Evolutionary conservation across 2,797 vertebrate species (phyloP), one percentile per base, ranked within the genome.

Genomic region (Tenualosa thibaudeaui): DNA sequence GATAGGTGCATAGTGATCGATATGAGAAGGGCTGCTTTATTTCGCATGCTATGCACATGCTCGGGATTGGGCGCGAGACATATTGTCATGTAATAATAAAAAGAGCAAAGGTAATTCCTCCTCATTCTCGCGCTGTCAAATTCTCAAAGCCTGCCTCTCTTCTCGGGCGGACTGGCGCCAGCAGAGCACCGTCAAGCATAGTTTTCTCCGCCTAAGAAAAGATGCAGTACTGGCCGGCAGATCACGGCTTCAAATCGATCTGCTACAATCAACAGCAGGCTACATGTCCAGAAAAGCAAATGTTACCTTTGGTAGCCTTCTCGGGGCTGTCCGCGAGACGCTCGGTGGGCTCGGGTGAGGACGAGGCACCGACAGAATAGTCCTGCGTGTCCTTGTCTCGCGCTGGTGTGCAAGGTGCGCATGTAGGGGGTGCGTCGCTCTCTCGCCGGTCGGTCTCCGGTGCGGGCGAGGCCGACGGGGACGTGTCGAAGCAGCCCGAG

Each of bases 231-330:
- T 40, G 37, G 31, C 13, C 65, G 5, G 12, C 65, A 10, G 13
- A 31, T 15, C 65, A 71, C 65, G 65, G 31, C 65, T 71, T 31
- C 2, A 5, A 37, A 71, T 37, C 26, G 65, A 71, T 71, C 65
- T 4, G 0, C 3, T 71, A 22, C 17, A 8, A 78, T 7, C 71
- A 22, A 78, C 37, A 43, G 3, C 31, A 31, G 31, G 1, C 31
- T 46, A 46, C n/a, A 50, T 51, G 50, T 75, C 84, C 54, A 84
- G 86, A 58, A 84, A 81, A 46, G 17, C 49, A 89, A 89, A 84
- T 92, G 96, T 96, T 96, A 99, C 98, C 98, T 97, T 98, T 94
- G 87, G 92, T 89, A n/a, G 96, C 92, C 88, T 98, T 98, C 88
- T 96, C 96, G 22, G 96, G 95, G 91, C 96, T 97, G 88, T 96